Percentiles rank a stretch among this genome's conserved stretches.
phyloP scores from a whole-genome alignment of 2,797 vertebrate species.

The Adelosebastes latens region DNA sequence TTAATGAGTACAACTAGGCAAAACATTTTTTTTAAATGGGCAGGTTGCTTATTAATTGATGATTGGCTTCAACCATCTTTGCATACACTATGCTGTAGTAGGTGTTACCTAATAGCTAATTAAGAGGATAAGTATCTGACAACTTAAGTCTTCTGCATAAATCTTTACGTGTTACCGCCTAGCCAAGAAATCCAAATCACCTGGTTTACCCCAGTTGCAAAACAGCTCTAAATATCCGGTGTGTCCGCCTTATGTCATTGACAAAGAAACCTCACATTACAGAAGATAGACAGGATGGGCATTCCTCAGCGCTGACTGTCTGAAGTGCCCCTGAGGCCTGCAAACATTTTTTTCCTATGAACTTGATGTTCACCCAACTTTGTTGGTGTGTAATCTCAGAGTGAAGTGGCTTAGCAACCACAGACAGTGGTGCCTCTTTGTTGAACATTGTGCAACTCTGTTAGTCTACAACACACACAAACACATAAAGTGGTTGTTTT shows the following conservation, averaged over 20 bases:
- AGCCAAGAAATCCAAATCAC: neutral
- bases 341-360: neutral
- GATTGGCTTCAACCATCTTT: neutral
- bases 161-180: neutral
- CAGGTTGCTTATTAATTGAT: neutral
- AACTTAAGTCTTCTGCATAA: neutral
- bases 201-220: neutral
- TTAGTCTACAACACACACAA: neutral
- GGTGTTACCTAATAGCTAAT: neutral
- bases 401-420: conserved; percentile 22
- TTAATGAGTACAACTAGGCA: neutral
- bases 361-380: conserved; percentile 49
- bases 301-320: conserved; percentile 23
- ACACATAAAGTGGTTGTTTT: neutral
- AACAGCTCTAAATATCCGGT: neutral
- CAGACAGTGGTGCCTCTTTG: conserved; percentile 7
- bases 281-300: neutral
- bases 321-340: neutral
- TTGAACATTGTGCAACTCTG: conserved; percentile 19
- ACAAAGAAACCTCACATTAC: neutral
- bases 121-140: neutral
- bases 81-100: neutral
- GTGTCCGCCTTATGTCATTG: neutral
- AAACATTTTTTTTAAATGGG: neutral
- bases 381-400: conserved; percentile 29